Conservation (phyloP, 1,140 invertebrate species). For the Aplysia californica region DNA sequence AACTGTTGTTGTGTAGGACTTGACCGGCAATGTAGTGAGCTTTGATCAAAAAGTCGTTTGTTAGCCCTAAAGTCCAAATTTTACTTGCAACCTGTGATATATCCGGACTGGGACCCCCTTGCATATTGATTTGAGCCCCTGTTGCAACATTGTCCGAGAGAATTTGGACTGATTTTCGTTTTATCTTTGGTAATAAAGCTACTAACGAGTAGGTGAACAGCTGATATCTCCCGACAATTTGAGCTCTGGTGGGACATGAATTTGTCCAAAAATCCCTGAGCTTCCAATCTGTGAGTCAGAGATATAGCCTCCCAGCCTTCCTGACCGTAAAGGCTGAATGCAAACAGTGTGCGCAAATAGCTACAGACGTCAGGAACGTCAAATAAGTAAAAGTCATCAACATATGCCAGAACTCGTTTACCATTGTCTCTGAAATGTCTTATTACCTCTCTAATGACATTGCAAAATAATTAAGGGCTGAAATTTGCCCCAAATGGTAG, state of each 20-base stretch:
- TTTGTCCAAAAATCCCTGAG: neutral
- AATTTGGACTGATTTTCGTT: neutral
- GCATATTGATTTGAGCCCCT: neutral
- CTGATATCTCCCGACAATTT: neutral
- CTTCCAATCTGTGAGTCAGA: neutral
- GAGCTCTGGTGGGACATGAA: neutral
- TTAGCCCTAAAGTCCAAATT: neutral
- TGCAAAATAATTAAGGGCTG: neutral
- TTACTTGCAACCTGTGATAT: neutral
- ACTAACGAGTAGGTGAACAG: neutral
- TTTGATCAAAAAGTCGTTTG: neutral
- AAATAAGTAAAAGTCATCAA: neutral
- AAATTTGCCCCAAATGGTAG: constrained; percentile 9
- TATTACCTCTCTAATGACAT: neutral
- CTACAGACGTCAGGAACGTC: neutral
- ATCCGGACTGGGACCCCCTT: neutral
- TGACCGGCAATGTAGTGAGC: neutral
- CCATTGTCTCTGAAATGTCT: neutral
- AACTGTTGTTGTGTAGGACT: neutral
- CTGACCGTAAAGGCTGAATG: neutral
- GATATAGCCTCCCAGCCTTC: neutral
- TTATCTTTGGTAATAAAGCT: constrained; percentile 4
- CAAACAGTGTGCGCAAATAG: too few species aligned
- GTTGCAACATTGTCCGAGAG: constrained; percentile 1
- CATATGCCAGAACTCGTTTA: neutral